A percentile compares a stretch with the other conserved stretches of the same genome.
These are phyloP conservation scores for Zenarchopterus dispar DNA, from an alignment of 2,797 vertebrate genomes.

Conservation along the genomic window DNA sequence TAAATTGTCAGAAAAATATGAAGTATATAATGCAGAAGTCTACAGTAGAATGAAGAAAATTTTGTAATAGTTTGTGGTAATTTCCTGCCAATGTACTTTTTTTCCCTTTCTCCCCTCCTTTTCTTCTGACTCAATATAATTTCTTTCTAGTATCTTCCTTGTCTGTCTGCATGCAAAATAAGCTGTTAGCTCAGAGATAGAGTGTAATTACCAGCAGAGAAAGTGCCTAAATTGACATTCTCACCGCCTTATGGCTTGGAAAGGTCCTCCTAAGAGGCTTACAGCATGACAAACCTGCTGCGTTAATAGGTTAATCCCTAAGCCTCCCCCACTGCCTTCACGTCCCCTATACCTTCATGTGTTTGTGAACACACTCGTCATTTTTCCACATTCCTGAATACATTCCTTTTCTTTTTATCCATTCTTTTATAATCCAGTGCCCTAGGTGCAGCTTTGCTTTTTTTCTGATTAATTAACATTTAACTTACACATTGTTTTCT, in stretches of 20 bases:
- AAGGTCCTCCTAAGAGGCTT: constrained; percentile 73
- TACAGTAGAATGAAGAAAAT: too few relatives aligned
- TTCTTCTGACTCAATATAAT: constrained; percentile 31
- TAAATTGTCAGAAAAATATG: too few relatives aligned
- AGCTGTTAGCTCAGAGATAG: constrained; percentile 53
- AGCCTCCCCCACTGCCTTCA: constrained; percentile 43
- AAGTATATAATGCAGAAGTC: too few relatives aligned
- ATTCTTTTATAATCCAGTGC: constrained; percentile 32
- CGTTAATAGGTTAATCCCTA: constrained; percentile 68
- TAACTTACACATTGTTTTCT: constrained; percentile 62
- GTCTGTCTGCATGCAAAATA: constrained; percentile 48
- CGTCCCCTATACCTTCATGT: constrained; percentile 41
- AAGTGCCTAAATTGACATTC: constrained; percentile 73
- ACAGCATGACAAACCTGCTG: constrained; percentile 66
- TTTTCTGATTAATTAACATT: constrained; percentile 66
- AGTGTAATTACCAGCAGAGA: constrained; percentile 61
- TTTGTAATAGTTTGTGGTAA: background rate
- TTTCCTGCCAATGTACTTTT: constrained; percentile 8
- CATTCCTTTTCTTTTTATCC: constrained; percentile 34
- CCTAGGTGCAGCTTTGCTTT: constrained; percentile 25
- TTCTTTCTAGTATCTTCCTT: constrained; percentile 32
- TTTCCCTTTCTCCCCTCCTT: background rate
- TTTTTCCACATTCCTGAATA: constrained; percentile 21
- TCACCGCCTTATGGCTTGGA: constrained; percentile 50
- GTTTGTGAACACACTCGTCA: constrained; percentile 24